Base-by-base conservation (phyloP, 2,888 invertebrate genomes). In the Ligdia adustata region DNA sequence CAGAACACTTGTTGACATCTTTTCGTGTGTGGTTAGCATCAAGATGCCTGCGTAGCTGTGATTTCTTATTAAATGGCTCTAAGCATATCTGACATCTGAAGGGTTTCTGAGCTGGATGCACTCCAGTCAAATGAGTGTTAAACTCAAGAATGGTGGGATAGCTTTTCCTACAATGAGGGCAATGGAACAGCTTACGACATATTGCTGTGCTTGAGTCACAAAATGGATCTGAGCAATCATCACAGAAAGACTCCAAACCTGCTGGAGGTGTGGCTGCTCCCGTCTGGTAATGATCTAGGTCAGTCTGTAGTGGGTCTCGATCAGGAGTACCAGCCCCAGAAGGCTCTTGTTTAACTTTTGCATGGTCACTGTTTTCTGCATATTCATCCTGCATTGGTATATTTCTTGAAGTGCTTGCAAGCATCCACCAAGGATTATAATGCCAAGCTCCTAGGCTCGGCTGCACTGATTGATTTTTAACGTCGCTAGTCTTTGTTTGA, bases 341-440 rank as follows among this genome's bases (percentile, higher is more conserved):
- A 2, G 89, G 89, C 58, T 90, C 90, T 56, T 89, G 82, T 66
- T 91, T 91, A 2, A 91, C 82, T 73, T 88, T 91, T 15, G 83
- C 64, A 62, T 86, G 81, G 33, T 90, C 88, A 71, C 75, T 82
- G 50, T 75, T 75, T 60, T 91, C 91, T 13, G 84, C 79, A 62
- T 78, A 91, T 48, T 90, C 89, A 55, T 89, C 87, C 54, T 90
- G 90, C 1, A 86, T 80, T 2, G 87, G 84, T 38, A 84, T 75
- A 66, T 77, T 84, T 31, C 90, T 75, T 4, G 91, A 91, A 1
- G 91, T 90, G 54, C 90, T 81, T 11, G 91, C 91, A 16, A 91
- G 74, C 91, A 91, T 91, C 91, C 90, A 91, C 90, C 91, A 91
- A 14, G 91, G 91, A 48, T 90, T 91, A 59, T 91, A 91, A 56